Conservation (phyloP, 2,113 vertebrate species). For the Gorsachius goisagi region DNA sequence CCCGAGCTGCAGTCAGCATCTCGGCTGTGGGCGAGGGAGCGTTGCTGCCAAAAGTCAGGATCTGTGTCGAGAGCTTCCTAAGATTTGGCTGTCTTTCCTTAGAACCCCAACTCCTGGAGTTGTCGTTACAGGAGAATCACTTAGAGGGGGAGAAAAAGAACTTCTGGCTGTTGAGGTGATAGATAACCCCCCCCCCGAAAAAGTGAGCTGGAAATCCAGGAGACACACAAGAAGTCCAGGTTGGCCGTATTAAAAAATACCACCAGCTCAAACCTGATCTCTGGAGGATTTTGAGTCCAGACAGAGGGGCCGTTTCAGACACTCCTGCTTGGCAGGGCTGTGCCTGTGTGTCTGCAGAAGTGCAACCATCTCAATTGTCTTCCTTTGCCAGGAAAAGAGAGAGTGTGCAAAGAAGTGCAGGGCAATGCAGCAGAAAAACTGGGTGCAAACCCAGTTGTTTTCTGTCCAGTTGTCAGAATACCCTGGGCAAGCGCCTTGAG, state of each 20-base stretch:
- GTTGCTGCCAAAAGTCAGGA: conserved; percentile 30
- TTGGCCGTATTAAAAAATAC: neutral
- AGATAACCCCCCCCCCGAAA: neutral
- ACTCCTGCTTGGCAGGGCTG: neutral
- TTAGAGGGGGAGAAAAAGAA: neutral
- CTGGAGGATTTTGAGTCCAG: neutral
- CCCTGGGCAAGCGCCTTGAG: neutral
- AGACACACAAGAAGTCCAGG: neutral
- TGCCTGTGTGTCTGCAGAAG: neutral
- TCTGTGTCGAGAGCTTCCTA: neutral
- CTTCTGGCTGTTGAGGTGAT: neutral
- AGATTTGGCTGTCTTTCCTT: neutral
- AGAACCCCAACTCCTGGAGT: conserved; percentile 9
- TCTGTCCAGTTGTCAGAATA: neutral
- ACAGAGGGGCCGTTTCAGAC: neutral
- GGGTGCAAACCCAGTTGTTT: neutral
- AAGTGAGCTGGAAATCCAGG: neutral
- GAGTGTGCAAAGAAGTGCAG: neutral
- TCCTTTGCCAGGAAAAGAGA: neutral
- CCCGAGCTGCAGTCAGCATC: conserved; percentile 2
- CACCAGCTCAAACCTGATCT: neutral
- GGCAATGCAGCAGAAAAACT: neutral
- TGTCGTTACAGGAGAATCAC: neutral
- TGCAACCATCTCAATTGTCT: neutral
- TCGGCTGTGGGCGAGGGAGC: neutral